Evolutionary conservation across 2,888 invertebrate species (phyloP).

Genomic region (Notodonta dromedarius): DNA sequence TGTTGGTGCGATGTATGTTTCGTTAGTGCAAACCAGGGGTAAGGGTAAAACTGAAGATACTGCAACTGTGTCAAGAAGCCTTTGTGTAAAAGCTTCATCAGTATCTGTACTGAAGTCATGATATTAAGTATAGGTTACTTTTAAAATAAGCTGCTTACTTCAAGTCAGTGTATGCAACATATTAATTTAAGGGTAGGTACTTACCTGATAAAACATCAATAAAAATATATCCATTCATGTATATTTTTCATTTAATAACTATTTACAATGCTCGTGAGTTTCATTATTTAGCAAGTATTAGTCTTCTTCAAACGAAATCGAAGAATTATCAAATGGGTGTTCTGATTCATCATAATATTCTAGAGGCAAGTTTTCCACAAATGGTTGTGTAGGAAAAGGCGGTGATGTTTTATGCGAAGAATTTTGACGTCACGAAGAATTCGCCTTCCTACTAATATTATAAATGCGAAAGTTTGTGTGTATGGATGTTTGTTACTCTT

Average conservation of each 20-base stretch:
- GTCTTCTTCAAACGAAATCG: conserved; percentile 86
- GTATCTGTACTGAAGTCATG: too few species aligned
- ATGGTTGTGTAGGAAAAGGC: conserved; percentile 92
- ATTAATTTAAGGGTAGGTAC: neutral
- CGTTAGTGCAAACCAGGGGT: too few species aligned
- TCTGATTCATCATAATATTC: conserved; percentile 91
- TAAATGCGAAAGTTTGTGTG: too few species aligned
- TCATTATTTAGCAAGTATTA: conserved; percentile 28
- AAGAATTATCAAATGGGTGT: conserved; percentile 89
- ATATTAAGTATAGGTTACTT: neutral
- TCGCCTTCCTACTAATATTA: too few species aligned
- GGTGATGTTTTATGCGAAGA: conserved; percentile 88
- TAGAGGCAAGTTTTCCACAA: conserved; percentile 85
- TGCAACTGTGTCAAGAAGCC: too few species aligned
- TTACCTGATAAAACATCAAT: neutral
- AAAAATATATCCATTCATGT: neutral
- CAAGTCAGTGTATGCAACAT: neutral
- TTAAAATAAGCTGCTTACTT: neutral
- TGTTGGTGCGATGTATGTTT: too few species aligned
- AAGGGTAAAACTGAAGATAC: too few species aligned
- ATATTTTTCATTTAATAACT: neutral
- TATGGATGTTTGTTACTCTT: too few species aligned
- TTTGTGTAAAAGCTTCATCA: too few species aligned
- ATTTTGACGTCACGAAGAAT: conserved; percentile 88
- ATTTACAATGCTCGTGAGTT: neutral